Base-by-base conservation (phyloP, 2,113 vertebrate genomes). In the Ictidomys tridecemlineatus region DNA sequence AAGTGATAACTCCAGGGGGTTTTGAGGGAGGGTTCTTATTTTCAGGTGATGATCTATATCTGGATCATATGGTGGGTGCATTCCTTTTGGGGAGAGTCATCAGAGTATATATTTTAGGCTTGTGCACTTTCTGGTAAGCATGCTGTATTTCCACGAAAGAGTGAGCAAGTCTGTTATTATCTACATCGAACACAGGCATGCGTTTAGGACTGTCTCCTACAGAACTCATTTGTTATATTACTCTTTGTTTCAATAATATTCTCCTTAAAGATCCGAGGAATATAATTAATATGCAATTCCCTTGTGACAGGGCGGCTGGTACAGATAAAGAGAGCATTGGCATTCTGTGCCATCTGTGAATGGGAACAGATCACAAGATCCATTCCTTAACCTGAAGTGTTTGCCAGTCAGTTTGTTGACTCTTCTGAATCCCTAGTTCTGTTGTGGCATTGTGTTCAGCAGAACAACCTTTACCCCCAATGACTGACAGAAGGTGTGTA, bases 191-290 rank as follows among this genome's bases (percentile, higher is more conserved):
- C 58, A 18, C 2, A 88, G 48, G 30, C 51, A 3, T 45, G 9
- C 56, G 72, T 77, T 85, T 85, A 91, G 39, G 79, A 96, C 34
- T 72, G 8, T 16, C 32, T 95, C 56, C 7, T 70, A 6, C 56
- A 24, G 4, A 63, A 17, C 39, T 17, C 63, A 69, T 69, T 82
- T 85, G 48, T 9, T 72, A 32, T 22, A 32, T 74, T 78, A 24
- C 22, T 92, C 67, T 92, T 84, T 85, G 48, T 82, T 51, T 96
- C 39, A 42, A 51, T 91, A 77, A 85, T 87, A 53, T 26, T 69
- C 91, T 32, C 51, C 34, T 74, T 56, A 48, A 91, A 92, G 76
- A 85, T 13, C 9, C 2, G 0, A 61, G 69, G 53, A 78, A 39
- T 34, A 26, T 18, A 58, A 86, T 61, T 14, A 73, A 63, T n/a